Evolutionary conservation across 2,888 invertebrate species (phyloP).

Genomic region (Tetropium fuscum): DNA sequence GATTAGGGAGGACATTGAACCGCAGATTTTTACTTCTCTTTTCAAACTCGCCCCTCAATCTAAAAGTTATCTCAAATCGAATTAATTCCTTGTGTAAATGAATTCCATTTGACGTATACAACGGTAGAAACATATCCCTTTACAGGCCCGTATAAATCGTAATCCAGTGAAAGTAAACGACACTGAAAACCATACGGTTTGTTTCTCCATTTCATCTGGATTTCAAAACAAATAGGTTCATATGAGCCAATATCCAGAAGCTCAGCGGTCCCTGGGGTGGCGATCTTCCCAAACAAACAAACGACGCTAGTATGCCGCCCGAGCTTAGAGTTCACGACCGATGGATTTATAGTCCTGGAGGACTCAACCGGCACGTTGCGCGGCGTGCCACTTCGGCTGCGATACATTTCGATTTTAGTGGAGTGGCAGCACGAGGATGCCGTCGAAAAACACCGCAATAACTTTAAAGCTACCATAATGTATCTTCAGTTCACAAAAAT

Average conservation of each 20-base stretch:
- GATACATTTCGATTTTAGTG: slow-evolving; percentile 41
- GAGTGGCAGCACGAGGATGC: not conserved
- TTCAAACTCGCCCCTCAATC: too few relatives aligned
- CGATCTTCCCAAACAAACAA: slow-evolving; percentile 52
- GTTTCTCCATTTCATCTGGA: slow-evolving; percentile 56
- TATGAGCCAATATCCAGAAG: slow-evolving; percentile 56
- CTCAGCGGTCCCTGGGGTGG: slow-evolving; percentile 46
- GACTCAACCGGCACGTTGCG: slow-evolving; percentile 48
- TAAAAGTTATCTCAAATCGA: too few relatives aligned
- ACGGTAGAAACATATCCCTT: not conserved
- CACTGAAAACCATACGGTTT: slow-evolving; percentile 40
- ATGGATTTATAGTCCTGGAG: slow-evolving; percentile 57
- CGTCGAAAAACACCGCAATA: too few relatives aligned
- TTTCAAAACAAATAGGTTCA: slow-evolving; percentile 57
- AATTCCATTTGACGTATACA: slow-evolving; percentile 20
- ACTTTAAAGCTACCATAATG: too few relatives aligned
- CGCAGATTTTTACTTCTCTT: too few relatives aligned
- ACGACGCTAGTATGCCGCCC: slow-evolving; percentile 54
- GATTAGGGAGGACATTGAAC: too few relatives aligned
- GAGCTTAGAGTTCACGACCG: slow-evolving; percentile 51
- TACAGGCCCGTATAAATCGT: slow-evolving; percentile 13
- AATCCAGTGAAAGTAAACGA: slow-evolving; percentile 15
- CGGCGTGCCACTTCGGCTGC: slow-evolving; percentile 29
- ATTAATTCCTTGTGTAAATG: too few relatives aligned
- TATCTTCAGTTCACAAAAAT: too few relatives aligned